Evolutionary conservation across 2,888 invertebrate genomes (phyloP).

Genomic region (Limenitis camilla): DNA sequence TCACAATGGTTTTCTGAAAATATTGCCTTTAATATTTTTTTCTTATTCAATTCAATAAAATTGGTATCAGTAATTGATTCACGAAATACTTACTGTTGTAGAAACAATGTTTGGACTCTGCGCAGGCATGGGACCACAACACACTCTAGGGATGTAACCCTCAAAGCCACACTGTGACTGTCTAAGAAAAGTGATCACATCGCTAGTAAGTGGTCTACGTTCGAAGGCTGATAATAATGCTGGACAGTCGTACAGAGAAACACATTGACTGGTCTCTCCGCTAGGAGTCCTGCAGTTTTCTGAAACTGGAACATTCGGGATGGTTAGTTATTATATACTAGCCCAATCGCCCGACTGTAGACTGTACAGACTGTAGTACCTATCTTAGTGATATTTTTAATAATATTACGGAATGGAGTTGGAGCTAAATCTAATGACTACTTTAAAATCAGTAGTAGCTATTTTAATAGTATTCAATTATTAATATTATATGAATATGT

Average conservation of each 20-base stretch:
- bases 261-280: constrained; percentile 55
- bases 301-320: constrained; percentile 34
- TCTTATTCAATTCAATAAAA: neutral
- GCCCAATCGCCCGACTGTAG: too few species aligned
- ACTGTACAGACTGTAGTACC: too few species aligned
- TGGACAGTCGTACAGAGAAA: constrained; percentile 65
- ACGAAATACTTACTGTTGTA: constrained; percentile 19
- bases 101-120: constrained; percentile 8
- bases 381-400: too few species aligned
- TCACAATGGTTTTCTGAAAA: too few species aligned
- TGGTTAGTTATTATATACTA: too few species aligned
- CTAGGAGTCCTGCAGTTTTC: constrained; percentile 61
- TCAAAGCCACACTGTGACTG: constrained; percentile 73
- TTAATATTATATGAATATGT: too few species aligned
- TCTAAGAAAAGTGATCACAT: constrained; percentile 54
- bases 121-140: constrained; percentile 63
- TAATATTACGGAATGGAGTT: too few species aligned
- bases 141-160: constrained; percentile 63
- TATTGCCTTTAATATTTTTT: too few species aligned
- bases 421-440: too few species aligned
- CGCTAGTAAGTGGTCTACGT: constrained; percentile 48
- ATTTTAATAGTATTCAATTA: too few species aligned
- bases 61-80: neutral
- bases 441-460: too few species aligned
- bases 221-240: constrained; percentile 52